Evolutionary conservation across 2,888 invertebrate species (phyloP), one percentile per base, ranked within the genome.

Genomic region (Malachius bipustulatus): DNA sequence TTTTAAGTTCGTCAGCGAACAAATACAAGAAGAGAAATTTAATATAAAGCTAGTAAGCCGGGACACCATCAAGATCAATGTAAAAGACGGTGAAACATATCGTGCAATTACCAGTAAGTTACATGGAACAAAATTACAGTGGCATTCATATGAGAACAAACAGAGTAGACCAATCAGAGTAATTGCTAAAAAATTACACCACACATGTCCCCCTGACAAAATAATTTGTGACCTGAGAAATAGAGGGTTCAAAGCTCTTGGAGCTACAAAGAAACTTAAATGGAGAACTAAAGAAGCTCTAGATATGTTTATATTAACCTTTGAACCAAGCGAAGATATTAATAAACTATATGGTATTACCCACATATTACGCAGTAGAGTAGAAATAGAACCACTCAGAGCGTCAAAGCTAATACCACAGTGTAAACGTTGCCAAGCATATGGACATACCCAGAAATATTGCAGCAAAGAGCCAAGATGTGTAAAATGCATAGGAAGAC

Each of bases 391-490:
- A 3, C 36, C 36, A 16, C 14, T 39, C 2, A 38, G 27, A 29
- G 39, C 40, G 29, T 32, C 35, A 2, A 41, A 30, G 11, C 16
- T 36, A 31, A 30, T 46, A 9, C 39, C 42, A 2, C 45, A 49
- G 38, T 46, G 44, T 30, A 39, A 39, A 29, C 36, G 39, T 16
- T 47, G 44, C 27, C 46, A 49, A 35, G 34, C 30, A 19, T 49
- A 39, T 39, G 44, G 45, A 14, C 47, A 47, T 36, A 46, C 46
- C 3, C 44, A 50, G 33, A 42, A 19, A 4, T 46, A 40, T 19
- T 48, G 46, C 27, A 24, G 16, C n/a, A 47, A 36, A 42, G 32
- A 41, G 36, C 35, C 36, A 26, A 33, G 44, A 35, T 44, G 49
- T 41, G 34, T 44, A n/a, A n/a, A n/a, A n/a, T n/a, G n/a, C n/a